Base-by-base conservation (phyloP, 2,888 invertebrate genomes). In the Aphidoletes aphidimyza region DNA sequence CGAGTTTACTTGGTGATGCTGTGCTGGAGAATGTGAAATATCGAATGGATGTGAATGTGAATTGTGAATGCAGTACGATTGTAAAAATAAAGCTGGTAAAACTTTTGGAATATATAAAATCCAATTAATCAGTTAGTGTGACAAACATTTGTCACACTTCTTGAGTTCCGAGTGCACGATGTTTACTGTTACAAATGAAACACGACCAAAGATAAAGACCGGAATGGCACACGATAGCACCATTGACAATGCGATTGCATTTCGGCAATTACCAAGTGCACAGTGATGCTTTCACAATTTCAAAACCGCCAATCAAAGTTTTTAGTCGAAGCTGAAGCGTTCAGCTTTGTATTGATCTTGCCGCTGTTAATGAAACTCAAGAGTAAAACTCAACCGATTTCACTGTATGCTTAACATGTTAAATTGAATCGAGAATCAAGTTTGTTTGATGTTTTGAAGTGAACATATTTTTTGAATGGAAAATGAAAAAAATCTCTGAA, bases 21-120 rank as follows among this genome's bases (percentile, higher is more conserved):
- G 54, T 54, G 54, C 54, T 22, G n/a, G 22, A n/a, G 54, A 11
- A 54, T 54, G 54, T 54, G 22, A 54, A 54, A 54, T 54, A 26
- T 54, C 54, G 22, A 22, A 11, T 54, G 47, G 19, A n/a, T n/a
- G n/a, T n/a, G 54, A 14, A 47, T 47, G 47, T 47, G 39, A 39
- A 39, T n/a, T 39, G 39, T 47, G 54, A 54, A 54, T 54, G 26
- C 54, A 26, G 54, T 54, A 11, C 54, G 54, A 54, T 54, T 54
- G 30, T 69, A 30, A 30, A 69, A 30, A 69, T 34, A 34, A 69
- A 69, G 17, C 34, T 30, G 69, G 14, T 30, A 30, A 69, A 69
- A 69, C 69, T 69, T 69, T 69, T 69, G 69, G 30, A 69, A 69
- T 54, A 54, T 54, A 54, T 69, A 69, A 69, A 69, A 69, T 69